Evolutionary conservation across 2,888 invertebrate species (phyloP).

Genomic region (Eueremaeus valkanovi): DNA sequence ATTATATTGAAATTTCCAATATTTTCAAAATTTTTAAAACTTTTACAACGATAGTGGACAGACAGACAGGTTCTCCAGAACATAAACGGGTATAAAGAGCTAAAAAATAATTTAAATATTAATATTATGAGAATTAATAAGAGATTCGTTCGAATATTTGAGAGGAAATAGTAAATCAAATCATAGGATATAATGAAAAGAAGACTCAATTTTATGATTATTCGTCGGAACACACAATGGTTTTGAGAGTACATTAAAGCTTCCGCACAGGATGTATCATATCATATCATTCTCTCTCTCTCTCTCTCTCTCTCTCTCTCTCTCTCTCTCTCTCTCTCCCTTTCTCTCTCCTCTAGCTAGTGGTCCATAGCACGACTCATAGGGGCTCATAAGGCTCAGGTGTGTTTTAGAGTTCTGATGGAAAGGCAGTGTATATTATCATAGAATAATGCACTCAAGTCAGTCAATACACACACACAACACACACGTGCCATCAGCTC

Average conservation of each 20-base stretch:
- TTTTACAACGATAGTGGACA: too few species aligned
- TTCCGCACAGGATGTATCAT: conserved; percentile 20
- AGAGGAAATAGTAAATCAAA: too few species aligned
- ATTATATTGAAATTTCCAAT: too few species aligned
- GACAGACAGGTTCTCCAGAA: too few species aligned
- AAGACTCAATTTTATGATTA: background rate
- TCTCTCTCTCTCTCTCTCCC: conserved; percentile 8
- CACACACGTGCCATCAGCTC: conserved; percentile 12
- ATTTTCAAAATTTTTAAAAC: too few species aligned
- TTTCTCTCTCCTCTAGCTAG: background rate
- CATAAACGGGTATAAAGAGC: too few species aligned
- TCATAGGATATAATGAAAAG: background rate
- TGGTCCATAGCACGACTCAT: background rate
- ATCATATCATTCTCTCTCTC: background rate
- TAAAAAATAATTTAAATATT: too few species aligned
- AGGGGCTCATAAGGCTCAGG: too few species aligned
- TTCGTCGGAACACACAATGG: background rate
- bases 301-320: background rate
- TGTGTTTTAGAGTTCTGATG: conserved; percentile 14
- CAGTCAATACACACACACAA: conserved; percentile 32
- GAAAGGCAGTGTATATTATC: background rate
- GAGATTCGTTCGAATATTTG: too few species aligned
- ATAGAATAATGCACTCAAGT: conserved; percentile 32
- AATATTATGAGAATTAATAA: too few species aligned
- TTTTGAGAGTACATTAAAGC: background rate